A percentile compares a stretch with the other conserved stretches of the same genome.
phyloP scores from a whole-genome alignment of 2,113 vertebrate genomes.

The Brachyhypopomus gauderio region DNA sequence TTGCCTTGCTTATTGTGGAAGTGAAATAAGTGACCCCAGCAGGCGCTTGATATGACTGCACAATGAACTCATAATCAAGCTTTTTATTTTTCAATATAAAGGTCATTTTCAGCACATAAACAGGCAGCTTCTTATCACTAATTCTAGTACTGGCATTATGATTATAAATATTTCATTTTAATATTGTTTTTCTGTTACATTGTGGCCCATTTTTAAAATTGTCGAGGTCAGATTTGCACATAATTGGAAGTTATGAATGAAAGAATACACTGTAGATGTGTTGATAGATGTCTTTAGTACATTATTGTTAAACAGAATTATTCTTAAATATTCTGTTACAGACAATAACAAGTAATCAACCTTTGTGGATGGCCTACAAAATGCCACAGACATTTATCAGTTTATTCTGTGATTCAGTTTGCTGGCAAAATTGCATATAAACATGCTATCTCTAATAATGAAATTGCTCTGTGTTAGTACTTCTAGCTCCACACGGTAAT shows the following conservation, averaged over 20 bases:
- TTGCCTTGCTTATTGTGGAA: constrained; percentile 38
- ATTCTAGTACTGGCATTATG: constrained; percentile 30
- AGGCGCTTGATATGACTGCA: constrained; percentile 30
- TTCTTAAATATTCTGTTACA: too few relatives aligned
- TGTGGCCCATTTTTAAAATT: not conserved
- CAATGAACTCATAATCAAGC: constrained; percentile 36
- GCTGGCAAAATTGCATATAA: not conserved
- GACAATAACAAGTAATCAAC: too few relatives aligned
- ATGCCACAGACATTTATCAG: not conserved
- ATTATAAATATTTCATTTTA: constrained; percentile 26
- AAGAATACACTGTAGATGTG: not conserved
- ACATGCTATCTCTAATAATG: not conserved
- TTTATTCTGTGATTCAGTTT: constrained; percentile 4
- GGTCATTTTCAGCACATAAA: constrained; percentile 33
- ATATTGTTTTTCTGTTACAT: not conserved
- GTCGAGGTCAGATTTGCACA: not conserved
- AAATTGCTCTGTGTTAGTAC: not conserved
- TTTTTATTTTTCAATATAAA: constrained; percentile 44
- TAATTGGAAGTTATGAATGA: not conserved
- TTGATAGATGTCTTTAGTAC: not conserved
- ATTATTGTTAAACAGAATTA: not conserved
- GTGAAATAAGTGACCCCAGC: constrained; percentile 30
- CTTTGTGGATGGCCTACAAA: not conserved
- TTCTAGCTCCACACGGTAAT: not conserved
- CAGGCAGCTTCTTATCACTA: constrained; percentile 18